Conservation (phyloP, 2,888 invertebrate genomes). For the Athetis lepigone region DNA sequence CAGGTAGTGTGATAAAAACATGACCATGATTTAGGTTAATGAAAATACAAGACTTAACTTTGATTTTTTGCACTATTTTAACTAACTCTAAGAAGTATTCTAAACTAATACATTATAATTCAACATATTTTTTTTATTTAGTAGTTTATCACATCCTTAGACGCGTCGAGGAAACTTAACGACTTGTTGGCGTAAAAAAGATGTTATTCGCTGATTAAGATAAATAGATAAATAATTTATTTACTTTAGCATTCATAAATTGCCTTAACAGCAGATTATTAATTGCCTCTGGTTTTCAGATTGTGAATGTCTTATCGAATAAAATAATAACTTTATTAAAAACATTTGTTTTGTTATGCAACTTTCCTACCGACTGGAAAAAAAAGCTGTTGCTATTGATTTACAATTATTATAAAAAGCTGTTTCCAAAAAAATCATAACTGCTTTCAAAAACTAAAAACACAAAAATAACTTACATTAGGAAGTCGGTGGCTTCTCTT, state of each 20-base stretch:
- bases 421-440: too few relatives aligned
- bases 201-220: conserved; percentile 78
- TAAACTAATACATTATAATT: conserved; percentile 73
- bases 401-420: too few relatives aligned
- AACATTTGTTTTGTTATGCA: conserved; percentile 45
- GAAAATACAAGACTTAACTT: conserved; percentile 78
- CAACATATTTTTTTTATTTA: conserved; percentile 72
- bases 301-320: conserved; percentile 89
- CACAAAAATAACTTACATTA: too few relatives aligned
- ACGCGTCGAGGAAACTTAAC: conserved; percentile 71
- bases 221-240: conserved; percentile 86
- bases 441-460: too few relatives aligned
- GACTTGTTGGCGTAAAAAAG: conserved; percentile 79
- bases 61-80: conserved; percentile 76
- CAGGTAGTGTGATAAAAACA: conserved; percentile 68
- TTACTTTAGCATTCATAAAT: conserved; percentile 85
- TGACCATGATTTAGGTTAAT: conserved; percentile 77
- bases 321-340: conserved; percentile 86
- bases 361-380: not conserved
- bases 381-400: too few relatives aligned
- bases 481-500: too few relatives aligned
- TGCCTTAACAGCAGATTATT: conserved; percentile 86
- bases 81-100: conserved; percentile 76
- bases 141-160: conserved; percentile 70
- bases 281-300: conserved; percentile 85